phyloP scores from a whole-genome alignment of 1,140 invertebrate species.

The Pseudomyrmex sp. region DNA sequence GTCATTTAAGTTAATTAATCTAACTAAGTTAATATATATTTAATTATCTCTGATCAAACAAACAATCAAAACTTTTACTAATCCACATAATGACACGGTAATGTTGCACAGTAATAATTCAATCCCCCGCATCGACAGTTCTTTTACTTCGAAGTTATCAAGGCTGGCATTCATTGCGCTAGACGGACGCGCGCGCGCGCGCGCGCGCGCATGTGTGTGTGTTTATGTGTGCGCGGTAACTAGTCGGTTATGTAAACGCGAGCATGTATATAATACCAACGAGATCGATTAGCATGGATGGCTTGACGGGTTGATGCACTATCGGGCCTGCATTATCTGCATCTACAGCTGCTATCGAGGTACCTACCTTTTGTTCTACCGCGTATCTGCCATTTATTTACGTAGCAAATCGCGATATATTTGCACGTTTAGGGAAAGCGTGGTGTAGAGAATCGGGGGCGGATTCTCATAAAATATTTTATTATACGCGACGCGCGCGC shows the following conservation, averaged over 20 bases:
- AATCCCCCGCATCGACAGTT: background rate
- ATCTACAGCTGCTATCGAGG: conserved; percentile 47
- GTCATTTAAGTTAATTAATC: too few relatives aligned
- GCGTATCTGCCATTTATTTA: conserved; percentile 41
- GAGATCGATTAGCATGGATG: conserved; percentile 59
- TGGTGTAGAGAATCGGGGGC: background rate
- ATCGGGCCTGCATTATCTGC: conserved; percentile 50
- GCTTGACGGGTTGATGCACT: conserved; percentile 60
- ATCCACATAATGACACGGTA: background rate
- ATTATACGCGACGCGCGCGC: background rate
- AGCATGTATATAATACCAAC: conserved; percentile 53
- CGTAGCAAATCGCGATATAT: conserved; percentile 35
- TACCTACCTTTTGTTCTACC: conserved; percentile 33
- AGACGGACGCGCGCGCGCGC: background rate
- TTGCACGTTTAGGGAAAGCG: background rate
- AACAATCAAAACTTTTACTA: background rate
- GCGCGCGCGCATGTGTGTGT: too few relatives aligned
- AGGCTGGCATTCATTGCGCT: conserved; percentile 21
- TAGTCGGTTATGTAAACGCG: conserved; percentile 52
- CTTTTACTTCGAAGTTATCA: conserved; percentile 30
- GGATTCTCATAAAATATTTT: conserved; percentile 28
- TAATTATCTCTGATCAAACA: too few relatives aligned
- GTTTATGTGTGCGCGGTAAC: conserved; percentile 26
- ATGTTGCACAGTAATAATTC: background rate
- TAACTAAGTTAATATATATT: too few relatives aligned